Evolutionary conservation across 2,888 invertebrate genomes (phyloP), one percentile per base, ranked within the genome.

Genomic region (Chirona hameri): DNA sequence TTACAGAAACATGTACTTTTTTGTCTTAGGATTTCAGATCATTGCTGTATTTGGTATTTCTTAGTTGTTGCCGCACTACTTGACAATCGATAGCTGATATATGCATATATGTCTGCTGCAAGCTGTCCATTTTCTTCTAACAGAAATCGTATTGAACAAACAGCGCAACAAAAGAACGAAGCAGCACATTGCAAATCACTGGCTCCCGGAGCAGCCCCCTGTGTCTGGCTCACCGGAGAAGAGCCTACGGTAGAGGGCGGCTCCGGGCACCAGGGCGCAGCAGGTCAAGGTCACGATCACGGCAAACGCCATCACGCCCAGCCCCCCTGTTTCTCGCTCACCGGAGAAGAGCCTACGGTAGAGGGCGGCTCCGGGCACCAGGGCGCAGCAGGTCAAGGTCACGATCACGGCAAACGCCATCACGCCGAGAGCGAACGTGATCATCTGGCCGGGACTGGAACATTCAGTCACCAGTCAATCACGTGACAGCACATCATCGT

Each of bases 141-240:
- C n/a, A n/a, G n/a, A n/a, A n/a, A n/a, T n/a, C n/a, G n/a, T n/a
- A n/a, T n/a, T n/a, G n/a, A n/a, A n/a, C n/a, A n/a, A n/a, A n/a
- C n/a, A n/a, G n/a, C n/a, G n/a, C n/a, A n/a, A n/a, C n/a, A n/a
- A n/a, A n/a, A n/a, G n/a, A n/a, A n/a, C n/a, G n/a, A n/a, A n/a
- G n/a, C n/a, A n/a, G n/a, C n/a, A n/a, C n/a, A n/a, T n/a, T n/a
- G n/a, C n/a, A n/a, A n/a, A n/a, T n/a, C n/a, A n/a, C n/a, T n/a
- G n/a, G n/a, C n/a, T n/a, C n/a, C n/a, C n/a, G n/a, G n/a, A n/a
- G n/a, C n/a, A n/a, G n/a, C n/a, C n/a, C n/a, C n/a, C n/a, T n/a
- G n/a, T n/a, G n/a, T n/a, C n/a, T n/a, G n/a, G n/a, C 57, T 65
- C 29, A 69, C 69, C 69, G 10, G 69, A 29, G 69, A 69, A 69